Percentiles rank a stretch among this genome's conserved stretches.
Conservation (phyloP, 2,888 invertebrate genomes). For the Machimus atricapillus region DNA sequence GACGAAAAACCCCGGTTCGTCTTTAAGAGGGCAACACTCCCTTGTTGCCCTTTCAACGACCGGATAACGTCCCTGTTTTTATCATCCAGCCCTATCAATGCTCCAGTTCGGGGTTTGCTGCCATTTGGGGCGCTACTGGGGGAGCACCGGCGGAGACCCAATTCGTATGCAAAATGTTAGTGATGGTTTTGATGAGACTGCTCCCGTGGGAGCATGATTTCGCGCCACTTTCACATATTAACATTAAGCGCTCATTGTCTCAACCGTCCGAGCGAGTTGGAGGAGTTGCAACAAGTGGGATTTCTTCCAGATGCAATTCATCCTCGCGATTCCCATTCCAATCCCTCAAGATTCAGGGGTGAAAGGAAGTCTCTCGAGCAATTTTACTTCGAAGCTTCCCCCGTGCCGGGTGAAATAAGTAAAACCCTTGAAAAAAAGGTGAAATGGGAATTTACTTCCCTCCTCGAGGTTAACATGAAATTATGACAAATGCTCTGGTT, state of each 20-base stretch:
- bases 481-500: background rate
- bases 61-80: constrained; percentile 2
- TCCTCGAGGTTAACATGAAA: background rate
- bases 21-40: constrained; percentile 16
- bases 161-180: background rate
- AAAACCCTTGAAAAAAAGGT: background rate
- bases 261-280: background rate
- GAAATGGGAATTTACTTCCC: background rate
- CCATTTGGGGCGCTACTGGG: background rate
- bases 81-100: background rate
- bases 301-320: background rate
- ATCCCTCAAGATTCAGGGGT: background rate
- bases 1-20: background rate
- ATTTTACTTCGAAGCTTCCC: background rate
- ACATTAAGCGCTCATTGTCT: background rate
- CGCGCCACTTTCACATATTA: background rate
- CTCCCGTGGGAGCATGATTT: background rate
- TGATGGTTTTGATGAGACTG: background rate
- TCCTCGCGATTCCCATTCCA: background rate
- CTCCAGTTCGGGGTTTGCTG: background rate
- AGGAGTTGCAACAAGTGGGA: background rate
- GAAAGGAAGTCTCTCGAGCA: background rate
- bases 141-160: background rate
- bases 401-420: background rate
- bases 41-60: background rate